phyloP scores from a whole-genome alignment of 2,888 invertebrate species.

The Venusia cambrica region DNA sequence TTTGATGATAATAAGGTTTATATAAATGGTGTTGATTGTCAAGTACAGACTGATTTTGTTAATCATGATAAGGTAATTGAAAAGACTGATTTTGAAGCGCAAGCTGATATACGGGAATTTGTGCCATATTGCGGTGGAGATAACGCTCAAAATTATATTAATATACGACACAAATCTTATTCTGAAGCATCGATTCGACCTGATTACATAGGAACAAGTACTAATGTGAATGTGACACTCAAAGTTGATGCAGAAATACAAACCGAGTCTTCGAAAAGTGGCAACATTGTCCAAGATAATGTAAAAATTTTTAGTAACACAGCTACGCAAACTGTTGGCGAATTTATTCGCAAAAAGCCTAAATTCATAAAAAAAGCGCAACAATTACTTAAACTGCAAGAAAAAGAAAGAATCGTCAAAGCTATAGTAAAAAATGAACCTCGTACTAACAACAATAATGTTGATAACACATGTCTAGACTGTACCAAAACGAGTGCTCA shows the following conservation, averaged over 20 bases:
- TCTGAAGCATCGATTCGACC: slow-evolving; percentile 9
- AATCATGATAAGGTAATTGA: background rate
- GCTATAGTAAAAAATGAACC: slow-evolving; percentile 16
- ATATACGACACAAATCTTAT: slow-evolving; percentile 7
- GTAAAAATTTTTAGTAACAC: slow-evolving; percentile 5
- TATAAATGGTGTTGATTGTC: slow-evolving; percentile 7
- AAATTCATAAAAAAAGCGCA: slow-evolving; percentile 9
- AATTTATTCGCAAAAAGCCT: slow-evolving; percentile 7
- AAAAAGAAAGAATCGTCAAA: slow-evolving; percentile 4
- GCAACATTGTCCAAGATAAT: slow-evolving; percentile 7
- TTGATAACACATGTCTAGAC: slow-evolving; percentile 43
- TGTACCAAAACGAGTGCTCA: slow-evolving; percentile 45
- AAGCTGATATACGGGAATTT: slow-evolving; percentile 8
- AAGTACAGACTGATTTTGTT: slow-evolving; percentile 9
- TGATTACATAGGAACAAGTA: background rate
- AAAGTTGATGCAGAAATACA: slow-evolving; percentile 17
- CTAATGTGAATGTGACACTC: slow-evolving; percentile 3
- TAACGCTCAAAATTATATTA: slow-evolving; percentile 9
- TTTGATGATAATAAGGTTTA: slow-evolving; percentile 1
- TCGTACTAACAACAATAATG: slow-evolving; percentile 42
- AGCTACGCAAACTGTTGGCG: slow-evolving; percentile 10
- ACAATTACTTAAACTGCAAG: slow-evolving; percentile 11
- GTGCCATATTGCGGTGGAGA: slow-evolving; percentile 8
- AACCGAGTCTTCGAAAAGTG: slow-evolving; percentile 17
- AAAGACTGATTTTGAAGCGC: slow-evolving; percentile 10